Evolutionary conservation across 2,113 vertebrate species (phyloP).

Genomic region (Nyctibius bracteatus): DNA sequence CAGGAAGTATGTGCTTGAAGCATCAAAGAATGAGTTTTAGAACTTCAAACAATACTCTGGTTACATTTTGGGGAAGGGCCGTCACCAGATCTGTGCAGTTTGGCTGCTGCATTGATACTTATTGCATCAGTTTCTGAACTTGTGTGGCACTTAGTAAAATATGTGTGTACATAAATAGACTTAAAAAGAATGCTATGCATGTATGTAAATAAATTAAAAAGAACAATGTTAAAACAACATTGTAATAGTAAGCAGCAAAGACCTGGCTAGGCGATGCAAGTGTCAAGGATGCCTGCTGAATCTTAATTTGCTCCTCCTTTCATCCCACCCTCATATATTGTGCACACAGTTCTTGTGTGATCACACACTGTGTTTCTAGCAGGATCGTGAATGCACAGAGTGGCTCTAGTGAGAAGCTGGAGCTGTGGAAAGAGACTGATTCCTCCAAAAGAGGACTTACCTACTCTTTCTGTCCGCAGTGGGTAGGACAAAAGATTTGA

Average conservation of each 20-base stretch:
- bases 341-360: background rate
- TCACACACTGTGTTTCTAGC: rapidly evolving
- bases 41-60: background rate
- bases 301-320: background rate
- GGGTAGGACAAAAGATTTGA: background rate
- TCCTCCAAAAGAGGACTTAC: background rate
- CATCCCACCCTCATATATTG: background rate
- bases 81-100: background rate
- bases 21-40: background rate
- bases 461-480: background rate
- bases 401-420: background rate
- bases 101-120: background rate
- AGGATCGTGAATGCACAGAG: rapidly evolving
- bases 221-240: background rate
- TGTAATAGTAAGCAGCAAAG: background rate
- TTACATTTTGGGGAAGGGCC: background rate
- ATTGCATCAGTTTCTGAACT: background rate
- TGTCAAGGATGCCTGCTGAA: background rate
- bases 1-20: background rate
- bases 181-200: background rate
- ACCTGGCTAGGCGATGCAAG: background rate
- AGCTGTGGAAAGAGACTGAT: background rate
- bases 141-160: rapidly evolving
- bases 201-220: rapidly evolving
- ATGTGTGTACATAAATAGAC: rapidly evolving